Conservation (phyloP, 2,888 invertebrate species). For the Polymixis lichenea region DNA sequence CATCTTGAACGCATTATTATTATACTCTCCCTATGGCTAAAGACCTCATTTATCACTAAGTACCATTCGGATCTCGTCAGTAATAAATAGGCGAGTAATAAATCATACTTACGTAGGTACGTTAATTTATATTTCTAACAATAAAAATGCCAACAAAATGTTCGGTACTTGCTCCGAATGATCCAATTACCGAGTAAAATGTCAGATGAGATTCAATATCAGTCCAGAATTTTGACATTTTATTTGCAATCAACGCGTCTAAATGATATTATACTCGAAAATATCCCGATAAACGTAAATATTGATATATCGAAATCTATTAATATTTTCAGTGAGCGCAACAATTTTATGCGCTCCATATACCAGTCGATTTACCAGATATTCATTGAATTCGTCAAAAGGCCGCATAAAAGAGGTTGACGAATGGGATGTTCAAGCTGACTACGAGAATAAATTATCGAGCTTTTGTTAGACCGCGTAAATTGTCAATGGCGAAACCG, state of each 20-base stretch:
- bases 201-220: not conserved
- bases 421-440: slow-evolving; percentile 39
- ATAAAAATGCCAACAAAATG: slow-evolving; percentile 18
- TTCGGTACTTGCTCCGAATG: slow-evolving; percentile 1
- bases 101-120: slow-evolving; percentile 34
- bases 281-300: slow-evolving; percentile 3
- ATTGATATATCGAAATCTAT: slow-evolving; percentile 35
- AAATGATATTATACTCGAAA: slow-evolving; percentile 5
- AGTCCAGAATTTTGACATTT: not conserved
- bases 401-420: slow-evolving; percentile 36
- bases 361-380: slow-evolving; percentile 30
- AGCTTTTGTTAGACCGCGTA: slow-evolving; percentile 38
- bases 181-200: slow-evolving; percentile 15
- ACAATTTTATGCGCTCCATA: slow-evolving; percentile 37
- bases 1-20: not conserved
- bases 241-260: not conserved
- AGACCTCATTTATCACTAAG: slow-evolving; percentile 26
- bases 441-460: slow-evolving; percentile 21
- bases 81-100: slow-evolving; percentile 28
- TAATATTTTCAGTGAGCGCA: slow-evolving; percentile 16
- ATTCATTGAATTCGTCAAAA: slow-evolving; percentile 40
- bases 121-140: slow-evolving; percentile 3
- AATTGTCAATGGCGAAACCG: slow-evolving; percentile 27
- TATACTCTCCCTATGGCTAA: slow-evolving; percentile 3
- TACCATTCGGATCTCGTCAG: slow-evolving; percentile 15